phyloP scores from a whole-genome alignment of 2,888 invertebrate genomes.

The Kuschelorhynchus macadamiae region DNA sequence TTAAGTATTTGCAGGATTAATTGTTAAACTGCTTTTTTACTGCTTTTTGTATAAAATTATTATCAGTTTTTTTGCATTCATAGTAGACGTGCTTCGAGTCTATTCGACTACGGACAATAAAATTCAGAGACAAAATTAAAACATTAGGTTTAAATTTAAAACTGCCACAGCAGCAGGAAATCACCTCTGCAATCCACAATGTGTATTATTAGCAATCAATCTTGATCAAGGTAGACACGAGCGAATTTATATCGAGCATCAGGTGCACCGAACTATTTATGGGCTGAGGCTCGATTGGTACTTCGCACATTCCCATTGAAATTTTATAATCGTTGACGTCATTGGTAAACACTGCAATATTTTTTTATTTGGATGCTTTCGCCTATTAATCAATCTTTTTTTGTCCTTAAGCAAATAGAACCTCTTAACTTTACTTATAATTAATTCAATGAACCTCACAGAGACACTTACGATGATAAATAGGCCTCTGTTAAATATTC shows the following conservation, averaged over 20 bases:
- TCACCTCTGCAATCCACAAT: conserved; percentile 28
- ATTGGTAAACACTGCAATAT: not conserved
- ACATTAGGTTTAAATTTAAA: conserved; percentile 30
- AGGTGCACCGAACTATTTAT: conserved; percentile 48
- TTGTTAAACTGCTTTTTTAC: too few species aligned
- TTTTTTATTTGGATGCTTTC: not conserved
- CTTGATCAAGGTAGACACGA: conserved; percentile 38
- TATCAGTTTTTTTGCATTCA: too few species aligned
- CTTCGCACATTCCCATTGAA: conserved; percentile 19
- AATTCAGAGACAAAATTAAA: conserved; percentile 19
- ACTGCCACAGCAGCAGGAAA: conserved; percentile 20
- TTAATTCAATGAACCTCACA: too few species aligned
- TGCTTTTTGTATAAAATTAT: too few species aligned
- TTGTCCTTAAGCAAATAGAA: not conserved
- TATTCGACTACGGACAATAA: not conserved
- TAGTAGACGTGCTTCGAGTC: too few species aligned
- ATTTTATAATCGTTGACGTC: conserved; percentile 24
- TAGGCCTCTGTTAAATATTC: too few species aligned
- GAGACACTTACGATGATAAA: too few species aligned
- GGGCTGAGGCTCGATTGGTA: conserved; percentile 29
- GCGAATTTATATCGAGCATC: conserved; percentile 43
- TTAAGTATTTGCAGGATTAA: too few species aligned
- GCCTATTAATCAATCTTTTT: not conserved
- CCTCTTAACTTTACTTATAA: not conserved
- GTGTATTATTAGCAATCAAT: conserved; percentile 46